Base-by-base conservation (phyloP, 2,888 invertebrate genomes). In the Congeria kusceri region DNA sequence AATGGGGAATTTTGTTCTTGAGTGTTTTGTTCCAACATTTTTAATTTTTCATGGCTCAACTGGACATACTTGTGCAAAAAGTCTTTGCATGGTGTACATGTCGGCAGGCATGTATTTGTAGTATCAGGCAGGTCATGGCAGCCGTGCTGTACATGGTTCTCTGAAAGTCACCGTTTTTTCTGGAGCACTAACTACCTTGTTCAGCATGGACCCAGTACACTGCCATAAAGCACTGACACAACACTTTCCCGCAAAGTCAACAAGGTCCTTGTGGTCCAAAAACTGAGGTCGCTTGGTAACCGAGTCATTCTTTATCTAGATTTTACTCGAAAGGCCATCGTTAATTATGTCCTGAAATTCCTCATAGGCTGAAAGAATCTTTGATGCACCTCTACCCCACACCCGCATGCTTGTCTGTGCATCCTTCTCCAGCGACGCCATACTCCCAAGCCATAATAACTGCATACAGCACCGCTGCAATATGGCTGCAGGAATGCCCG, bases 341-440 rank as follows among this genome's bases (percentile, higher is more conserved):
- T 46, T 46, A 0, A 69, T 49, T 27, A 69, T 69, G 15, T 70
- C 56, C 15, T 39, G 25, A 56, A 70, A 63, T 15, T 63, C 46
- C 32, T 56, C 32, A 27, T 32, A 57, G 68, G 27, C 25, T 11
- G 44, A 7, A 23, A 75, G 20, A 44, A 75, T 64, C 28, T 75
- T 53, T 23, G 63, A 27, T 1, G 75, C 61, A 15, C 68, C 68
- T 58, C 25, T 68, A 20, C 75, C 75, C 75, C 75, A 75, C 5
- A 23, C 18, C 32, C 28, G 9, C 27, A 9, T n/a, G 25, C 39
- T 74, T 25, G 74, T 75, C n/a, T n/a, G n/a, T n/a, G n/a, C n/a
- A n/a, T n/a, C n/a, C n/a, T n/a, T n/a, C n/a, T n/a, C n/a, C n/a
- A n/a, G n/a, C n/a, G n/a, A n/a, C n/a, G n/a, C n/a, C n/a, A n/a